Evolutionary conservation across 2,113 vertebrate genomes (phyloP).

Genomic region (Varanus komodoensis): DNA sequence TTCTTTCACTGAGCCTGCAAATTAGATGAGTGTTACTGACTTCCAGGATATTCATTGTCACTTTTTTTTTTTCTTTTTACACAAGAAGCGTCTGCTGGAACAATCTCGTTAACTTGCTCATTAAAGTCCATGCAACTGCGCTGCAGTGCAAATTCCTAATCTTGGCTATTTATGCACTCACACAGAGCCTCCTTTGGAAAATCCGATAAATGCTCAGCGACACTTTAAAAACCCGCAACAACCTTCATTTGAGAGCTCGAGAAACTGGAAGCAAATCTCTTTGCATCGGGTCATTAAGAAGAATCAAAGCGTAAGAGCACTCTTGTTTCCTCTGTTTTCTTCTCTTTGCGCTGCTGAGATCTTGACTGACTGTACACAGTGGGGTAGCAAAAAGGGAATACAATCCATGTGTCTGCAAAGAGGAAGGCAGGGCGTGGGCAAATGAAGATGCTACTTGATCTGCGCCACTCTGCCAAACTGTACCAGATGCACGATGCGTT

Average conservation of each 20-base stretch:
- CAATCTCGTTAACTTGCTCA: background rate
- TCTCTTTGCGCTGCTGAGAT: background rate
- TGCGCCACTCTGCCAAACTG: no score
- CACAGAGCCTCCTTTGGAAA: background rate
- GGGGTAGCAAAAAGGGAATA: background rate
- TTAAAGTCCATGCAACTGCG: background rate
- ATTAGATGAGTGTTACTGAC: conserved; percentile 20
- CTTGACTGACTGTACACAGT: background rate
- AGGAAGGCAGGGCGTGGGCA: background rate
- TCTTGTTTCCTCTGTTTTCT: background rate
- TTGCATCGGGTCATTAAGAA: background rate
- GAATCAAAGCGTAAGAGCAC: background rate
- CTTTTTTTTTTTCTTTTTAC: background rate
- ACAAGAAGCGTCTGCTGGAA: background rate
- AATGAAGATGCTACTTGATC: background rate
- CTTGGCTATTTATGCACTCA: background rate
- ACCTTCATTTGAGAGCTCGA: background rate
- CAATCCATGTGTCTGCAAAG: background rate
- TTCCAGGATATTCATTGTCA: background rate
- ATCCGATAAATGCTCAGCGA: background rate
- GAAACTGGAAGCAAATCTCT: conserved; percentile 3
- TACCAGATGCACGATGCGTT: background rate
- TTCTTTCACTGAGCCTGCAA: conserved; percentile 20
- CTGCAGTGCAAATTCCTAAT: background rate
- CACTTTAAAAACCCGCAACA: background rate